phyloP scores from a whole-genome alignment of 2,888 invertebrate genomes.

The Eurois occulta region DNA sequence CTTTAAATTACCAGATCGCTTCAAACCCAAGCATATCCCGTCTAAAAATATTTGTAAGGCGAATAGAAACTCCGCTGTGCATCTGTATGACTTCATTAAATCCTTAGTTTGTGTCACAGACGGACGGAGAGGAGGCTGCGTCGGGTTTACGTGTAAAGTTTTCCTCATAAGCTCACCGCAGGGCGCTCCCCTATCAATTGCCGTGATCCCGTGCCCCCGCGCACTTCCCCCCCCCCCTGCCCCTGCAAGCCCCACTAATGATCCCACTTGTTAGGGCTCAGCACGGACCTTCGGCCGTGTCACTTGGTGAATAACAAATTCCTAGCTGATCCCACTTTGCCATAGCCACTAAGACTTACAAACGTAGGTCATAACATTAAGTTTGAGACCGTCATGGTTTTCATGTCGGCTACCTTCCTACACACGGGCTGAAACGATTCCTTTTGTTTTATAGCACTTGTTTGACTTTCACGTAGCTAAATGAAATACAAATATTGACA shows the following conservation, averaged over 20 bases:
- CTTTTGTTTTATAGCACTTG: background rate
- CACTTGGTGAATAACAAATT: constrained; percentile 89
- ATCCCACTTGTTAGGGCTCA: constrained; percentile 90
- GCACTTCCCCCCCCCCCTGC: constrained; percentile 52
- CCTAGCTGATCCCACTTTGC: constrained; percentile 81
- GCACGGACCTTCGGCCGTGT: constrained; percentile 87
- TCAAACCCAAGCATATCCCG: background rate
- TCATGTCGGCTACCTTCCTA: constrained; percentile 38
- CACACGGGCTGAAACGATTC: background rate
- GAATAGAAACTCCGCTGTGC: constrained; percentile 59
- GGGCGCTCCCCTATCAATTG: constrained; percentile 89
- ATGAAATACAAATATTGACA: background rate
- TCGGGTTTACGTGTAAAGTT: constrained; percentile 87
- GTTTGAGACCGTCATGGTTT: constrained; percentile 62
- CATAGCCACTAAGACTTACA: constrained; percentile 74
- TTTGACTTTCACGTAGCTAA: background rate
- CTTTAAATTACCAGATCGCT: background rate
- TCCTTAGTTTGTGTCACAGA: constrained; percentile 67
- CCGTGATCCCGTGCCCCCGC: constrained; percentile 72
- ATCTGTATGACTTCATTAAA: constrained; percentile 80
- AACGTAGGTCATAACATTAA: constrained; percentile 72
- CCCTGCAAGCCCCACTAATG: constrained; percentile 84
- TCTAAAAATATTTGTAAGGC: constrained; percentile 39
- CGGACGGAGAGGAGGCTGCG: constrained; percentile 75
- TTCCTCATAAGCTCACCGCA: constrained; percentile 87